Evolutionary conservation across 2,113 vertebrate genomes (phyloP).

Genomic region (Eleginops maclovinus): DNA sequence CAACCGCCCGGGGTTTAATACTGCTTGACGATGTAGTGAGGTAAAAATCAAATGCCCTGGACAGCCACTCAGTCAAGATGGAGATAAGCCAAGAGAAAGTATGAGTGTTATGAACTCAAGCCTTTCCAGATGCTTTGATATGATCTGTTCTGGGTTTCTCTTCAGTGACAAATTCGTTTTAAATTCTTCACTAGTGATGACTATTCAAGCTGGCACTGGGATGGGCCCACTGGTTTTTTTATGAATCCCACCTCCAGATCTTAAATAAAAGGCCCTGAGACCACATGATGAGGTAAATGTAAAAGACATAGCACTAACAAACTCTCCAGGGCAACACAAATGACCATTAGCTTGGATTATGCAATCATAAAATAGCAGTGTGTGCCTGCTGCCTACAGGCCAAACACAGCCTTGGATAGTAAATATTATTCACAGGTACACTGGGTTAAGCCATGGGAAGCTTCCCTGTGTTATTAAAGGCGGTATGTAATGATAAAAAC

Average conservation of each 20-base stretch:
- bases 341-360: constrained; percentile 65
- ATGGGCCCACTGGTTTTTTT: constrained; percentile 29
- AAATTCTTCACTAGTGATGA: constrained; percentile 22
- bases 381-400: constrained; percentile 66
- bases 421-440: constrained; percentile 30
- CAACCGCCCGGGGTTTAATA: constrained; percentile 29
- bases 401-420: constrained; percentile 49
- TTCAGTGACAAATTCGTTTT: constrained; percentile 4
- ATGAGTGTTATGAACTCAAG: background rate
- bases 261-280: constrained; percentile 10
- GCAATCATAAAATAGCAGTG: constrained; percentile 55
- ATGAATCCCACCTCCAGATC: constrained; percentile 29
- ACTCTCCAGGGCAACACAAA: constrained; percentile 16
- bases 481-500: background rate
- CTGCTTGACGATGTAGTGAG: constrained; percentile 29
- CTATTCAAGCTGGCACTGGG: constrained; percentile 26
- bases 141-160: constrained; percentile 10
- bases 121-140: background rate
- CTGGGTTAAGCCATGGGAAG: constrained; percentile 15
- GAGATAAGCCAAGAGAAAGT: background rate
- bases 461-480: background rate
- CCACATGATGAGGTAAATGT: constrained; percentile 16
- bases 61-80: background rate
- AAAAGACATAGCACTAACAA: constrained; percentile 5
- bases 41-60: constrained; percentile 17